These are phyloP conservation scores for Lepetodrilus schrolli DNA, from an alignment of 2,888 invertebrate genomes.

Conservation along the genomic window DNA sequence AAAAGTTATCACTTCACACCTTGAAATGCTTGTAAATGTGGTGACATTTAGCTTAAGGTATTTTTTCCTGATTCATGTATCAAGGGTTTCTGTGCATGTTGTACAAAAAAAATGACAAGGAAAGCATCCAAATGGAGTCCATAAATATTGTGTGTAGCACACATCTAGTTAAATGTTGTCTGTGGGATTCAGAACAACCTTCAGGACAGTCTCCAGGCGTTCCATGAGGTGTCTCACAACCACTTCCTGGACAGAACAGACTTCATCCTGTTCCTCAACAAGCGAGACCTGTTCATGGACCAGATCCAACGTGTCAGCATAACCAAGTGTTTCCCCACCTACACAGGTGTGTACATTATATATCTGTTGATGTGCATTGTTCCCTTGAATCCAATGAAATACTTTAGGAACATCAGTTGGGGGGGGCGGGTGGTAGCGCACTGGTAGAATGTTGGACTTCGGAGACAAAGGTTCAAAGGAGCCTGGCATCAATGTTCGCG, in stretches of 20 bases:
- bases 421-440: background rate
- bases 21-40: too few relatives aligned
- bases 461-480: background rate
- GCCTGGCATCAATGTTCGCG: background rate
- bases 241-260: slow-evolving; percentile 75
- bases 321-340: slow-evolving; percentile 71
- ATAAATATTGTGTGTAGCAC: background rate
- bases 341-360: slow-evolving; percentile 68
- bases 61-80: background rate
- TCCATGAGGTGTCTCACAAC: slow-evolving; percentile 73
- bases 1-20: too few relatives aligned
- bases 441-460: background rate
- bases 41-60: too few relatives aligned
- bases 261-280: slow-evolving; percentile 73
- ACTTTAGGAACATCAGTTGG: background rate
- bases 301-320: slow-evolving; percentile 66
- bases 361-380: too few relatives aligned
- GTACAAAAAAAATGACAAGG: background rate
- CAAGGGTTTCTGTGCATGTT: background rate
- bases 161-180: background rate
- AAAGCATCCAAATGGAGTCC: background rate
- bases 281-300: slow-evolving; percentile 73
- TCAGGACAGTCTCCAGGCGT: slow-evolving; percentile 67
- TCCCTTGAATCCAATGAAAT: background rate
- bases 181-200: slow-evolving; percentile 72